These are phyloP conservation scores for Flexamia atlantica DNA, from an alignment of 2,888 invertebrate genomes.

Conservation along the genomic window DNA sequence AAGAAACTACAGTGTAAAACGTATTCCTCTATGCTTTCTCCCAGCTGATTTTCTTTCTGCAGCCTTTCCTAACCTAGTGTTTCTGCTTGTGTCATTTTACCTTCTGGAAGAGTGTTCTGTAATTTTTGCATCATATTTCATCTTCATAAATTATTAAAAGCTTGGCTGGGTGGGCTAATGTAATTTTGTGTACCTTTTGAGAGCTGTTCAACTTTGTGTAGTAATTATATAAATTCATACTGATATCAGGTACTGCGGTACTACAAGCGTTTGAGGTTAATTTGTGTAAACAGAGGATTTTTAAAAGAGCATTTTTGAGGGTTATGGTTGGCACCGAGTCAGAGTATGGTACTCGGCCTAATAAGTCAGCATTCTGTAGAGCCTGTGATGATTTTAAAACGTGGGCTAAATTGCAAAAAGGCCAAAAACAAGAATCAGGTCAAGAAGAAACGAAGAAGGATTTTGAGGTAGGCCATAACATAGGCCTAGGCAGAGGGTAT, in stretches of 20 bases:
- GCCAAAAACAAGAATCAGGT: constrained; percentile 26
- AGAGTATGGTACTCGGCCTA: constrained; percentile 44
- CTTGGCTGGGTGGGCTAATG: not conserved
- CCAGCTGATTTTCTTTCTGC: too few species aligned
- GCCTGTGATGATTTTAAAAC: constrained; percentile 85
- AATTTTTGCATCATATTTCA: too few species aligned
- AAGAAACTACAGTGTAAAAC: too few species aligned
- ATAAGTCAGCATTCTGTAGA: constrained; percentile 75
- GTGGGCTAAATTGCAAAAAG: constrained; percentile 81
- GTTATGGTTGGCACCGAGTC: constrained; percentile 34
- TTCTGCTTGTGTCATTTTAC: too few species aligned
- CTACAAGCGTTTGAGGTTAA: not conserved
- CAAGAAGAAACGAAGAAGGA: not conserved
- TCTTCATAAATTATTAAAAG: not conserved
- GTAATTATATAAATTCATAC: too few species aligned
- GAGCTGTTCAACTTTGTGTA: too few species aligned
- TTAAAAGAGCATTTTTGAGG: not conserved
- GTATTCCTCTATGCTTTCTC: too few species aligned
- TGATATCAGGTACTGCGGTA: too few species aligned
- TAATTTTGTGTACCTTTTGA: not conserved
- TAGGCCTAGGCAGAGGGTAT: too few species aligned
- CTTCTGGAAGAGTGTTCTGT: too few species aligned
- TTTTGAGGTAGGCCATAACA: not conserved
- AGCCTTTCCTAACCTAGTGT: too few species aligned
- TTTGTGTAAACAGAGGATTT: not conserved